Conservation (phyloP, 2,888 invertebrate species). For the Drosophila lutescens region DNA sequence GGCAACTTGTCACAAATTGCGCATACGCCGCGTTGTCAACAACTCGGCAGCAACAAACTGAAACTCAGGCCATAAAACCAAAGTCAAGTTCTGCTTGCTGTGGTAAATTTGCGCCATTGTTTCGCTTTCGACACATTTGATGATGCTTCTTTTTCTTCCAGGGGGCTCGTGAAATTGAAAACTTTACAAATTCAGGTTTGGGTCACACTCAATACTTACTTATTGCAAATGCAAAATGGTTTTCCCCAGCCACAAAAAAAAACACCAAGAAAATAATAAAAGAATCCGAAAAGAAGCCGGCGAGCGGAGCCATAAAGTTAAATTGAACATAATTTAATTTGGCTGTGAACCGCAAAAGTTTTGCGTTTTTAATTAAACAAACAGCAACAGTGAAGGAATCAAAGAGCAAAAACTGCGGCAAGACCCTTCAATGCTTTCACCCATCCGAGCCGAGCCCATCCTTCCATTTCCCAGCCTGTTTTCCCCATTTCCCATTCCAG, state of each 20-base stretch:
- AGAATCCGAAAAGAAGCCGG: slow-evolving; percentile 8
- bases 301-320: slow-evolving; percentile 52
- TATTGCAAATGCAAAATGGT: slow-evolving; percentile 38
- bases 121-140: slow-evolving; percentile 48
- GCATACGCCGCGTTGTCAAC: slow-evolving; percentile 48
- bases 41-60: slow-evolving; percentile 6
- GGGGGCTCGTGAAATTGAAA: slow-evolving; percentile 38
- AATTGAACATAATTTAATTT: slow-evolving; percentile 77
- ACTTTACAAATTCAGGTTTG: slow-evolving; percentile 42
- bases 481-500: slow-evolving; percentile 1
- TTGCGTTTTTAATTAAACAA: slow-evolving; percentile 73
- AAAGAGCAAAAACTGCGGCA: slow-evolving; percentile 57
- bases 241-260: background rate
- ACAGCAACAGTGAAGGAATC: slow-evolving; percentile 59
- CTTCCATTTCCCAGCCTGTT: background rate
- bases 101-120: slow-evolving; percentile 48
- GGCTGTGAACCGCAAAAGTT: slow-evolving; percentile 65
- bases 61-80: slow-evolving; percentile 47
- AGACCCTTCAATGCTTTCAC: slow-evolving; percentile 56
- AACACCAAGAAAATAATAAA: slow-evolving; percentile 3
- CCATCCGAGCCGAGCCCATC: slow-evolving; percentile 1
- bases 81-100: slow-evolving; percentile 31
- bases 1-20: slow-evolving; percentile 53
- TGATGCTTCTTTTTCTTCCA: slow-evolving; percentile 15
- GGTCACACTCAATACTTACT: slow-evolving; percentile 47